Conservation (phyloP, 1,140 invertebrate genomes). For the Bombus impatiens region DNA sequence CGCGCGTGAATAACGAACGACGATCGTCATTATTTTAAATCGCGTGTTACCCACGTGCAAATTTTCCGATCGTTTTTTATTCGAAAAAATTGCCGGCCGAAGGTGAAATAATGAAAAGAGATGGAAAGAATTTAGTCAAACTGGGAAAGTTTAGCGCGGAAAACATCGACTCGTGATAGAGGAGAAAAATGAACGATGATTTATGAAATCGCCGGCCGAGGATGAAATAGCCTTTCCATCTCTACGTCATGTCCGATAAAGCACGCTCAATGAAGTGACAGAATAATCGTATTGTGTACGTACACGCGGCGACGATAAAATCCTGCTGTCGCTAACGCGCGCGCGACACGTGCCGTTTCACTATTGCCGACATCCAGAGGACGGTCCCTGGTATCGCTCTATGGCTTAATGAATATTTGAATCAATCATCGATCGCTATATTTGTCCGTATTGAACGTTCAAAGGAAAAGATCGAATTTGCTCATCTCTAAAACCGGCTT, state of each 20-base stretch:
- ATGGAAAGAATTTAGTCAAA: not conserved
- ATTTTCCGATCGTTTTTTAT: too few relatives aligned
- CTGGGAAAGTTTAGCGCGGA: not conserved
- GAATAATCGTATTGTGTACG: constrained; percentile 43
- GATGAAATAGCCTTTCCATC: constrained; percentile 51
- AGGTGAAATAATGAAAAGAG: not conserved
- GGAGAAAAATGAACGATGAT: constrained; percentile 35
- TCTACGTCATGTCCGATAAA: constrained; percentile 48
- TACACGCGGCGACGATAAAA: constrained; percentile 35
- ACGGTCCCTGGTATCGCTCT: too few relatives aligned
- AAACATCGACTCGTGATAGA: constrained; percentile 8
- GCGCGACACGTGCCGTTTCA: constrained; percentile 3
- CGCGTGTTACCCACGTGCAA: not conserved
- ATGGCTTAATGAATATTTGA: constrained; percentile 1
- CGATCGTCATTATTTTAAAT: not conserved
- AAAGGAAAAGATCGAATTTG: not conserved
- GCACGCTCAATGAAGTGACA: constrained; percentile 45
- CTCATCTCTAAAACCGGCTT: not conserved
- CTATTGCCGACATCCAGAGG: not conserved
- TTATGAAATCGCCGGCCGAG: constrained; percentile 45
- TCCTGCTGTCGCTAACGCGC: constrained; percentile 13
- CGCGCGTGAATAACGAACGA: too few relatives aligned
- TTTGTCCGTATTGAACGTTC: not conserved
- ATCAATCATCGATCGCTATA: constrained; percentile 29
- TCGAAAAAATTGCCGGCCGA: not conserved